Conservation (phyloP, 1,140 invertebrate species). For the Hypsibius dujardini region DNA sequence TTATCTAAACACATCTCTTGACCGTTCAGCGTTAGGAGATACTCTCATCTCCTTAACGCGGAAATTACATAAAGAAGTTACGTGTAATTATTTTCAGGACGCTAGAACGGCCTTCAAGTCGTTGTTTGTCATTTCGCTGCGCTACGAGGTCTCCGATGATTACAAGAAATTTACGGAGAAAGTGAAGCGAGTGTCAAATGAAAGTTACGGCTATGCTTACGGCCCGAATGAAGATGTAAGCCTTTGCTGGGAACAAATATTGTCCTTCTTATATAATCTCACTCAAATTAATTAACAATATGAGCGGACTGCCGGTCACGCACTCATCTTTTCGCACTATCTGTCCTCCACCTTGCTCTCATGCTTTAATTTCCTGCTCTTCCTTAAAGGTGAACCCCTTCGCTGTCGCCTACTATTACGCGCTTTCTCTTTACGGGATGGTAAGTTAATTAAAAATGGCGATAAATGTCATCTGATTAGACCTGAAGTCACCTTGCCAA, state of each 20-base stretch:
- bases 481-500: neutral
- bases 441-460: neutral
- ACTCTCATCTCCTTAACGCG: neutral
- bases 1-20: neutral
- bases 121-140: constrained; percentile 8
- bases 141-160: neutral
- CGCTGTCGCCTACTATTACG: neutral
- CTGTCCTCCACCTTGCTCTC: neutral
- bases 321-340: neutral
- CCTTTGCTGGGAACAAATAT: neutral
- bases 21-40: neutral
- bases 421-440: neutral
- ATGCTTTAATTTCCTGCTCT: neutral
- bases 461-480: neutral
- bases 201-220: neutral
- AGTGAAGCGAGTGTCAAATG: neutral
- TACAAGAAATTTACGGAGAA: neutral
- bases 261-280: neutral
- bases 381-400: neutral
- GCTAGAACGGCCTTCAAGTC: neutral
- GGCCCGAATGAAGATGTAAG: neutral
- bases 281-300: neutral
- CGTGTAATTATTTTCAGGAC: neutral
- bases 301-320: neutral
- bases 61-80: neutral